A percentile compares a stretch with the other conserved stretches of the same genome.
These are phyloP conservation scores for Heteractis magnifica DNA, from an alignment of 92 coral and sea anemone species.

Conservation along the genomic window DNA sequence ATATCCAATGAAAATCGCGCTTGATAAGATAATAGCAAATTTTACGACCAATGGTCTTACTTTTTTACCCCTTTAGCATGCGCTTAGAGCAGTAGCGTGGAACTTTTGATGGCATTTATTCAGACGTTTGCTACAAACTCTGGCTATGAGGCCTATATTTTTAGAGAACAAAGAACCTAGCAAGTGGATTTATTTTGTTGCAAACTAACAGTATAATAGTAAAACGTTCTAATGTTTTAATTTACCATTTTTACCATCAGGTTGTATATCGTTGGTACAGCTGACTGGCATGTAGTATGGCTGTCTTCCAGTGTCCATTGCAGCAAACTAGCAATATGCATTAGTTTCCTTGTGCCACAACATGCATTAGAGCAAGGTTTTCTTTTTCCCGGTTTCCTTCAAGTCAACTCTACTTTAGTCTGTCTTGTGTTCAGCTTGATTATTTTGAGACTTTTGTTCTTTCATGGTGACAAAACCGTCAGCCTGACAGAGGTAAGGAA, in stretches of 20 bases:
- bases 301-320: slow-evolving; percentile 70
- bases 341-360: slow-evolving; percentile 45
- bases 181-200: no score
- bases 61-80: no score
- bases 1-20: no score
- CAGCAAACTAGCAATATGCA: slow-evolving; percentile 63
- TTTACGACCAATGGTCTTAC: no score
- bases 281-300: slow-evolving; percentile 57
- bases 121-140: no score
- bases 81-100: no score
- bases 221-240: no score
- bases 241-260: slow-evolving; percentile 20
- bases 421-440: slow-evolving; percentile 53
- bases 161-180: no score
- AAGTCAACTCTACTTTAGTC: slow-evolving; percentile 43
- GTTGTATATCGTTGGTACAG: slow-evolving; percentile 49
- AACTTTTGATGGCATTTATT: no score
- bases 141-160: no score
- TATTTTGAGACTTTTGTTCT: slow-evolving; percentile 43
- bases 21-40: no score
- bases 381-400: slow-evolving; percentile 51
- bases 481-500: slow-evolving; percentile 8
- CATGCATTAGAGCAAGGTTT: slow-evolving; percentile 30
- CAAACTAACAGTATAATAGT: no score
- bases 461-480: slow-evolving; percentile 19